Evolutionary conservation across 1,140 invertebrate genomes (phyloP).

Genomic region (Solenopsis invicta): DNA sequence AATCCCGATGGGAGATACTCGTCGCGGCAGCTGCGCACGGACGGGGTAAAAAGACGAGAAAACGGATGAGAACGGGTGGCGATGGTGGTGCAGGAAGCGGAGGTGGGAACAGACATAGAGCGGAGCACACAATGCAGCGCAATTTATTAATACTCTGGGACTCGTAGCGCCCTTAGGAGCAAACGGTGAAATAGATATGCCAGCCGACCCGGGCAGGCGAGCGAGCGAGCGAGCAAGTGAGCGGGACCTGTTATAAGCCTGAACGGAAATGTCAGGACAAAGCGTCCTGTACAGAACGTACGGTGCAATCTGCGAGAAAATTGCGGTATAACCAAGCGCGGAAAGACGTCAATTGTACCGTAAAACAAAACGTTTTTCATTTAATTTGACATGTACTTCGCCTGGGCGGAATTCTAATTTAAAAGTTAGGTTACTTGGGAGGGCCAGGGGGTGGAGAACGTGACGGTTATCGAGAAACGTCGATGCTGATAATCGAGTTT

Average conservation of each 20-base stretch:
- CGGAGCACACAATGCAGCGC: slow-evolving; percentile 33
- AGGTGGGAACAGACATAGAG: slow-evolving; percentile 33
- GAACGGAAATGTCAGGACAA: slow-evolving; percentile 49
- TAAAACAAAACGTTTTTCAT: slow-evolving; percentile 35
- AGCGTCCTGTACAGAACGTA: slow-evolving; percentile 28
- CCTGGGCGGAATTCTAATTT: slow-evolving; percentile 26
- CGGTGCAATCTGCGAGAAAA: slow-evolving; percentile 49
- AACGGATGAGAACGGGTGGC: slow-evolving; percentile 38
- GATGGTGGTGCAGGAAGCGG: not conserved
- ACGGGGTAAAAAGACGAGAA: slow-evolving; percentile 37
- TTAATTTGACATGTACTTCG: not conserved
- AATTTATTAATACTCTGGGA: slow-evolving; percentile 65
- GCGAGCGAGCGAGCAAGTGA: slow-evolving; percentile 22
- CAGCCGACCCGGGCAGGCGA: not conserved
- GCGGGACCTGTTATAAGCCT: slow-evolving; percentile 35
- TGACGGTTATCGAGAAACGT: not conserved
- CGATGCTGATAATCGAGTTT: not conserved
- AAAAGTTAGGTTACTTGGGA: not conserved
- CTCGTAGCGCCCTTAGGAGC: slow-evolving; percentile 57
- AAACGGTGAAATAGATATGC: slow-evolving; percentile 65
- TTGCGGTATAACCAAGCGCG: slow-evolving; percentile 30
- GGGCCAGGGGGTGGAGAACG: not conserved
- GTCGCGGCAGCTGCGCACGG: slow-evolving; percentile 37
- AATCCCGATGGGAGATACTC: slow-evolving; percentile 61
- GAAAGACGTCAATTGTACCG: slow-evolving; percentile 33